Evolutionary conservation across 2,888 invertebrate genomes (phyloP).

Genomic region (Oscheius myriophilus): DNA sequence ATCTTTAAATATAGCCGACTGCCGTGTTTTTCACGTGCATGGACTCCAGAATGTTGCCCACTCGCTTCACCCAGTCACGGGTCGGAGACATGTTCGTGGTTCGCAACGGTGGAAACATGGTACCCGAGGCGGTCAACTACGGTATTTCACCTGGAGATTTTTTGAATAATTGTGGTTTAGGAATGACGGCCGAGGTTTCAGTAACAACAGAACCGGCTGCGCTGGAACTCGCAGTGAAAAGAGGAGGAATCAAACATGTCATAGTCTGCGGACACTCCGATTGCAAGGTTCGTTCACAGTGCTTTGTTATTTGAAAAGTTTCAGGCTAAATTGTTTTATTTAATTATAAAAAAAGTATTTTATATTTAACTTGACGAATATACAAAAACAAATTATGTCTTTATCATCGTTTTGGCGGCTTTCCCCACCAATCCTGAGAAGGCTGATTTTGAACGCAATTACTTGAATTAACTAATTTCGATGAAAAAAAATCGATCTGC

Average conservation of each 20-base stretch:
- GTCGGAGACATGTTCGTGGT: slow-evolving; percentile 98
- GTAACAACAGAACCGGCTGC: slow-evolving; percentile 94
- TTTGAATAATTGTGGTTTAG: no score
- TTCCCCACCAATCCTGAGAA: no score
- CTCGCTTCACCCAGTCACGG: slow-evolving; percentile 88
- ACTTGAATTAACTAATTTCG: no score
- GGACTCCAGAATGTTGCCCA: slow-evolving; percentile 96
- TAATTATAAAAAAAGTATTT: neutral
- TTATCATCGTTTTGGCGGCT: no score
- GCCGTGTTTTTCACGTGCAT: slow-evolving; percentile 97
- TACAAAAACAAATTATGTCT: no score
- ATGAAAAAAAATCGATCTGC: no score
- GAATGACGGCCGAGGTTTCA: slow-evolving; percentile 72
- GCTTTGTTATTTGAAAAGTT: slow-evolving; percentile 5
- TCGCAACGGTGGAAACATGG: slow-evolving; percentile 92
- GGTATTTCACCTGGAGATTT: slow-evolving; percentile 64
- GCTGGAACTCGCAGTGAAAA: slow-evolving; percentile 83
- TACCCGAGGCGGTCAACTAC: slow-evolving; percentile 90
- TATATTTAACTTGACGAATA: neutral
- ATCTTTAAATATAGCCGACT: slow-evolving; percentile 83
- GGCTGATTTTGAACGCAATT: no score
- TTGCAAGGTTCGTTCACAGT: slow-evolving; percentile 83
- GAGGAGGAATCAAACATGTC: slow-evolving; percentile 81
- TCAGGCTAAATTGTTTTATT: neutral
- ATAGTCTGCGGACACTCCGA: slow-evolving; percentile 97